A percentile compares a stretch with the other conserved stretches of the same genome.
phyloP scores from a whole-genome alignment of 2,797 vertebrate genomes.

The Peromyscus eremicus region DNA sequence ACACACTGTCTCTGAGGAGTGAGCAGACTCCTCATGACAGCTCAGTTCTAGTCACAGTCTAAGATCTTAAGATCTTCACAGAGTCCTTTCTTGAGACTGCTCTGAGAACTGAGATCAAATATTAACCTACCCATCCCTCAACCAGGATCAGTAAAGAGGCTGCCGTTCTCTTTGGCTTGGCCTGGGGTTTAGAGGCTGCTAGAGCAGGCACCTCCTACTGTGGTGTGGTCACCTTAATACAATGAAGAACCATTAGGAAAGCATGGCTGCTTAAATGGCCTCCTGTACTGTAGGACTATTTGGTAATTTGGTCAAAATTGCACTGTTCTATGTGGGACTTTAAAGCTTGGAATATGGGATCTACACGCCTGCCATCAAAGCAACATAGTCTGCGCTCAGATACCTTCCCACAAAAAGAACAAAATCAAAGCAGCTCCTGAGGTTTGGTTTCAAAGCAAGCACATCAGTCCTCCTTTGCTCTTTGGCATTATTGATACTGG shows the following conservation, averaged over 20 bases:
- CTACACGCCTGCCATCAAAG: not conserved
- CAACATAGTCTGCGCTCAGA: not conserved
- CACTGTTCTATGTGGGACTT: not conserved
- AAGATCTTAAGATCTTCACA: not conserved
- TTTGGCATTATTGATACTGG: not conserved
- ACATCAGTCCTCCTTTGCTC: not conserved
- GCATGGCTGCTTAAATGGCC: not conserved
- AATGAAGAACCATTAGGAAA: conserved; percentile 33
- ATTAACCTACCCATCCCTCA: not conserved
- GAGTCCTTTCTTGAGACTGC: not conserved
- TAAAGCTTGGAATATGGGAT: not conserved
- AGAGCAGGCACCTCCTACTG: not conserved
- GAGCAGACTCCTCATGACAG: not conserved
- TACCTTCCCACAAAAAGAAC: not conserved
- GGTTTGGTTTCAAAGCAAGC: not conserved
- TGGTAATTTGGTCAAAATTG: not conserved
- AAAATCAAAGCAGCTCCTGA: not conserved
- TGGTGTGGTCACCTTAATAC: not conserved
- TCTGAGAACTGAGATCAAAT: not conserved
- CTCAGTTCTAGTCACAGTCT: not conserved
- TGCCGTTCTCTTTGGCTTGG: not conserved
- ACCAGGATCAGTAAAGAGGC: not conserved
- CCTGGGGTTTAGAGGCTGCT: not conserved
- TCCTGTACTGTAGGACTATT: not conserved
- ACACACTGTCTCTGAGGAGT: not conserved